Conservation (phyloP, 2,113 vertebrate genomes). For the Sardina pilchardus region DNA sequence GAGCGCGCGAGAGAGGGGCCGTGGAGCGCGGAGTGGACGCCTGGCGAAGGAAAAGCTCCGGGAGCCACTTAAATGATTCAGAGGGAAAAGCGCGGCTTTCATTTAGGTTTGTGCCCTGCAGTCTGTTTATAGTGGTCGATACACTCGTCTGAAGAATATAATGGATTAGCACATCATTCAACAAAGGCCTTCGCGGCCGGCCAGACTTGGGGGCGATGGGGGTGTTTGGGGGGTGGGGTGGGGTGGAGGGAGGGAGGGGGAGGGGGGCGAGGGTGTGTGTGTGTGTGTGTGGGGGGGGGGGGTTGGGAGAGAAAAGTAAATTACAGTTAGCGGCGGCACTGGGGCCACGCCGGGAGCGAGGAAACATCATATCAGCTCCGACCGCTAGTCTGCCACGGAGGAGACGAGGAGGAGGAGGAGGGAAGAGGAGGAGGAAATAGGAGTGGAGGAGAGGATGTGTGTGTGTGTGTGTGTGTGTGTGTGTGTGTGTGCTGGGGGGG, state of each 20-base stretch:
- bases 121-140: conserved; percentile 96
- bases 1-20: too few relatives aligned
- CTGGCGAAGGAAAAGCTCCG: conserved; percentile 62
- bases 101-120: conserved; percentile 91
- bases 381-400: conserved; percentile 56
- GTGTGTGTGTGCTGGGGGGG: background rate
- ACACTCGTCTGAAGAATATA: conserved; percentile 95
- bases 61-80: conserved; percentile 87
- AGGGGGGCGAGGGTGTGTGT: conserved; percentile 70
- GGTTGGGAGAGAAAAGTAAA: conserved; percentile 86
- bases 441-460: background rate
- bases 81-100: conserved; percentile 84
- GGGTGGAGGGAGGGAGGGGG: too few relatives aligned
- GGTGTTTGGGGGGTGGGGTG: background rate
- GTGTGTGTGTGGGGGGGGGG: background rate
- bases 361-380: conserved; percentile 82
- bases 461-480: background rate
- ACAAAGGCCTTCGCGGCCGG: conserved; percentile 80
- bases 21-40: conserved; percentile 64
- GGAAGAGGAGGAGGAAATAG: background rate
- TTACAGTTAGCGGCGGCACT: conserved; percentile 81
- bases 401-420: conserved; percentile 44
- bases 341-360: conserved; percentile 80
- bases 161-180: conserved; percentile 97
- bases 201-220: conserved; percentile 81